These are phyloP conservation scores for Mormyrus proboscirostris DNA, from an alignment of 2,797 vertebrate species.

Conservation along the genomic window DNA sequence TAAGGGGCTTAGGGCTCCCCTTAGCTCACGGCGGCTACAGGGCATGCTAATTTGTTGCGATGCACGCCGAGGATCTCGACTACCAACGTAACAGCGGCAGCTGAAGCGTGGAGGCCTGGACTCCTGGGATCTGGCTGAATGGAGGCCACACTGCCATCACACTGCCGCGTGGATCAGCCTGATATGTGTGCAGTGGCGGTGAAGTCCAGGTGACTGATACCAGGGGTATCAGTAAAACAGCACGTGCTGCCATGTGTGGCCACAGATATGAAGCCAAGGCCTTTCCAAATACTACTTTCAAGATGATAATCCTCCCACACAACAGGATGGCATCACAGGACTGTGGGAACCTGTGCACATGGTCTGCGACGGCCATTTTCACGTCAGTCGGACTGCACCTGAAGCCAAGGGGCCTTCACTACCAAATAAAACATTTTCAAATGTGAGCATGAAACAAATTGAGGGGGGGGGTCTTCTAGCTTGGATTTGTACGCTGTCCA, in stretches of 20 bases:
- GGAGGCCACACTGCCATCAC: neutral
- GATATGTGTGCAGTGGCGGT: neutral
- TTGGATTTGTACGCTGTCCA: slow-evolving; percentile 34
- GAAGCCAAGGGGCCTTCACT: neutral
- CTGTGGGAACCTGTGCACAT: neutral
- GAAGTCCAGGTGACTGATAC: neutral
- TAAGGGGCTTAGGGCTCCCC: neutral
- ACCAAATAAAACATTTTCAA: slow-evolving; percentile 9
- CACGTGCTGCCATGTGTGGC: neutral
- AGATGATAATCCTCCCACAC: neutral
- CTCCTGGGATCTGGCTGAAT: neutral
- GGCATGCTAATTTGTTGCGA: slow-evolving; percentile 16
- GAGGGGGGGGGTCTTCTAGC: neutral
- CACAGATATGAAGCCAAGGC: neutral
- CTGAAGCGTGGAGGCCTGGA: neutral
- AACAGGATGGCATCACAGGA: neutral
- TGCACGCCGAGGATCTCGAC: neutral
- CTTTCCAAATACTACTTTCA: neutral
- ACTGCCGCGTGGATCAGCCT: neutral
- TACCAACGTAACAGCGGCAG: neutral
- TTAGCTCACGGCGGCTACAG: neutral
- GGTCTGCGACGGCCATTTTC: neutral
- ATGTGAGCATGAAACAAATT: slow-evolving; percentile 5
- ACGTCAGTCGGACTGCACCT: neutral
- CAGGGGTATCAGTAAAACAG: neutral